Base-by-base conservation (phyloP, 53 echinoderm and acorn worm genomes). In the Arbacia lixula region DNA sequence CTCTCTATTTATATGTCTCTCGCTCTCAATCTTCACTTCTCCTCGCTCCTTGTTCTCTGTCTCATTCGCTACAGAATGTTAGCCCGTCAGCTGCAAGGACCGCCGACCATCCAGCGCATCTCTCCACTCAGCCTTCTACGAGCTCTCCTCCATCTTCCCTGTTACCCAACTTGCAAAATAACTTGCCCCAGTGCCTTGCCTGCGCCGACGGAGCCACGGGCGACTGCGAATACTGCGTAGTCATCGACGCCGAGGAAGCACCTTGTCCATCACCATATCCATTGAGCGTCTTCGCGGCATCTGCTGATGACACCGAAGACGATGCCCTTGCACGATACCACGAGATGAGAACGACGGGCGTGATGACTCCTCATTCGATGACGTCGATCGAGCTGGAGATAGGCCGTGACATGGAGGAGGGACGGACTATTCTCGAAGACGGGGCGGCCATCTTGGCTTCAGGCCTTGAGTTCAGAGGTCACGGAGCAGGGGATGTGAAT, bases 151-250 rank as follows among this genome's bases (percentile, higher is more conserved):
- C 3, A 53, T 24, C 53, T 53, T 20, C 22, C 53, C 22, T 53
- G 19, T 4, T 24, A 20, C 22, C 22, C 1, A 4, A 17, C 20
- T 54, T 6, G 25, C 25, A 5, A 25, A 21, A 54, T 21, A 21
- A 54, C 20, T 6, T 25, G 54, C 20, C 19, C 1, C 1, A 5
- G 54, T 75, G 75, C 54, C 32, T 14, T 6, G 11, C 52, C 32
- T 75, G 75, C 55, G 32, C 28, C 12, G 75, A 75, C 75, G 54
- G 19, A 11, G 53, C 20, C 22, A 34, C 54, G 34, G 71, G 50
- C 12, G 75, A 75, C 35, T 75, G 75, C 75, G 75, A 75, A 32
- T 35, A 75, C 75, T 75, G 75, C 22, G 75, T 75, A n/a, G 8
- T 75, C 31, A 28, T 75, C 55, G 75, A 75, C 19, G 35, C 53